A percentile compares a stretch with the other conserved stretches of the same genome.
Conservation (phyloP, 2,797 vertebrate genomes). For the Carapus acus region DNA sequence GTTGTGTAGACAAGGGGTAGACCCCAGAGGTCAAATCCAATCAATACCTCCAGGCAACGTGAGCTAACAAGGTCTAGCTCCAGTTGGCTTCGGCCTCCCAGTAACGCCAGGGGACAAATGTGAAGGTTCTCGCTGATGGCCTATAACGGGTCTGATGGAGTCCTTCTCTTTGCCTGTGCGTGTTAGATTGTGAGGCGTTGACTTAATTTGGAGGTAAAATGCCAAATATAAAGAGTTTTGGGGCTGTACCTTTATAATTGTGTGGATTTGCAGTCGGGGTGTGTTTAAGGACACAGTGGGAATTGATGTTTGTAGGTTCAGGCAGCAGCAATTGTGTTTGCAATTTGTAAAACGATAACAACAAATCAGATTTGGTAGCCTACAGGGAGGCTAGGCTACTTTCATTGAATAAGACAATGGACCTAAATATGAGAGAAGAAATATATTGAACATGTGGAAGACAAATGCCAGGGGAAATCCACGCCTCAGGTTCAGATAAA, state of each 20-base stretch:
- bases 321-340: neutral
- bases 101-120: conserved; percentile 55
- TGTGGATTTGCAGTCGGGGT: neutral
- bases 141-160: conserved; percentile 22
- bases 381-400: neutral
- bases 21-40: conserved; percentile 60
- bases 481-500: no score
- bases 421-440: no score
- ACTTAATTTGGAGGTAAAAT: conserved; percentile 23
- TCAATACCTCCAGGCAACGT: conserved; percentile 60
- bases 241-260: neutral
- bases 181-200: neutral
- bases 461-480: no score
- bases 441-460: no score
- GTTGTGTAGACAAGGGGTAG: conserved; percentile 26
- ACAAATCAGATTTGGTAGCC: neutral
- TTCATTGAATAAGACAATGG: neutral
- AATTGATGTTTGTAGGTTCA: neutral
- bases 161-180: neutral
- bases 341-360: conserved; percentile 1
- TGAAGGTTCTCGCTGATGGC: conserved; percentile 35
- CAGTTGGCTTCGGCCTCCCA: conserved; percentile 51
- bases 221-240: conserved; percentile 7
- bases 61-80: conserved; percentile 65
- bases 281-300: neutral